phyloP scores from a whole-genome alignment of 2,888 invertebrate species.

The Dinocampus coccinellae region DNA sequence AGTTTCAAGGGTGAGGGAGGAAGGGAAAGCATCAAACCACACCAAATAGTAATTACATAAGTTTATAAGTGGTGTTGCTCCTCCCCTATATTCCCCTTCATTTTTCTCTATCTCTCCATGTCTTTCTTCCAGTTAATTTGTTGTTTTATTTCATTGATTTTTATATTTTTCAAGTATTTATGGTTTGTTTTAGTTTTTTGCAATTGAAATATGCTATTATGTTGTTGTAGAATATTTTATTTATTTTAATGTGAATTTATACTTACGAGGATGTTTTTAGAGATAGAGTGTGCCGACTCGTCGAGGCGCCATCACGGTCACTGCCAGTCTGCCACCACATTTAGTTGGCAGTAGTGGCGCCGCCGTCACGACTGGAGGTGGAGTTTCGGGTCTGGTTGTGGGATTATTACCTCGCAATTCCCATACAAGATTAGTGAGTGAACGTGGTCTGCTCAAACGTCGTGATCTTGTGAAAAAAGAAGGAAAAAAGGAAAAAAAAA shows the following conservation, averaged over 20 bases:
- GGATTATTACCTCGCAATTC: slow-evolving; percentile 71
- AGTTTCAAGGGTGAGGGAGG: too few relatives aligned
- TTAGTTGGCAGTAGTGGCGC: slow-evolving; percentile 70
- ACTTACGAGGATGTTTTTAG: slow-evolving; percentile 65
- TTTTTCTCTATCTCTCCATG: too few relatives aligned
- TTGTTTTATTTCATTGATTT: neutral
- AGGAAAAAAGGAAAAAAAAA: too few relatives aligned
- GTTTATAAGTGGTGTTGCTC: neutral
- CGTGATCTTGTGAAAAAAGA: slow-evolving; percentile 72
- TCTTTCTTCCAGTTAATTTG: neutral
- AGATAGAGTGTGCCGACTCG: slow-evolving; percentile 70
- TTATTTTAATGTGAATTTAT: slow-evolving; percentile 19
- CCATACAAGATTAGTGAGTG: slow-evolving; percentile 90
- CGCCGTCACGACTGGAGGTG: slow-evolving; percentile 63
- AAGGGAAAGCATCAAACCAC: slow-evolving; percentile 10
- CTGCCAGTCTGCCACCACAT: slow-evolving; percentile 70
- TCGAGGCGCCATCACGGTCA: slow-evolving; percentile 69
- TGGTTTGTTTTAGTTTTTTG: too few relatives aligned
- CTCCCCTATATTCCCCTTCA: too few relatives aligned
- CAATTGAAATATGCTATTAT: too few relatives aligned
- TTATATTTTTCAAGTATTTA: neutral
- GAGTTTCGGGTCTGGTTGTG: slow-evolving; percentile 63
- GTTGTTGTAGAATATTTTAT: neutral
- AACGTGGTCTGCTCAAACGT: slow-evolving; percentile 85
- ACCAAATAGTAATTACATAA: slow-evolving; percentile 5